Conservation (phyloP, 2,888 invertebrate species). For the Chorisops tibialis region DNA sequence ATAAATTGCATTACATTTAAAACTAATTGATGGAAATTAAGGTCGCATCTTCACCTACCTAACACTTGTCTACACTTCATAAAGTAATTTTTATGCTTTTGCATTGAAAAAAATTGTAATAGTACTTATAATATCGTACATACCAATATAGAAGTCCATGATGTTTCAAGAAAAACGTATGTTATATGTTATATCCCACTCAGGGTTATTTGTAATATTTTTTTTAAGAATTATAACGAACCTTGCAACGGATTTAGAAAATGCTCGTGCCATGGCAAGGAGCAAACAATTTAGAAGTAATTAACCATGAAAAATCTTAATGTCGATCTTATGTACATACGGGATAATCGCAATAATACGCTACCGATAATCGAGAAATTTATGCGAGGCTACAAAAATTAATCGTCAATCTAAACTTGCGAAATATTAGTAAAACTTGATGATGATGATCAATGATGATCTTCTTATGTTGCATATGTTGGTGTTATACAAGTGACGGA, state of each 20-base stretch:
- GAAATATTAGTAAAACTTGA: neutral
- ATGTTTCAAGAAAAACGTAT: too few relatives aligned
- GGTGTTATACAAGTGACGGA: too few relatives aligned
- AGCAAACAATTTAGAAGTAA: slow-evolving; percentile 10
- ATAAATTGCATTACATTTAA: neutral
- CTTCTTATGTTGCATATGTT: neutral
- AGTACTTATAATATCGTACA: neutral
- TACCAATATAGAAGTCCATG: too few relatives aligned
- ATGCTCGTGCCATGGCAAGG: neutral
- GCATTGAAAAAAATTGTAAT: neutral
- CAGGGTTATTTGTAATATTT: slow-evolving; percentile 21
- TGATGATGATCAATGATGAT: slow-evolving; percentile 1
- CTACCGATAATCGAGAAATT: neutral
- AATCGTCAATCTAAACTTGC: neutral
- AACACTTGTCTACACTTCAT: neutral
- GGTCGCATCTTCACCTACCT: slow-evolving; percentile 7
- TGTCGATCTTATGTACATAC: neutral
- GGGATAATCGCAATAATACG: neutral
- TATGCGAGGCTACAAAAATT: neutral
- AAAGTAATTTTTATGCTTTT: neutral
- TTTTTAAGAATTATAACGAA: slow-evolving; percentile 15
- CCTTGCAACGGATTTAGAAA: slow-evolving; percentile 14
- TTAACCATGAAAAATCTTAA: slow-evolving; percentile 20
- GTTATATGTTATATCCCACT: neutral
- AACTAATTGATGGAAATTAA: slow-evolving; percentile 11